phyloP scores from a whole-genome alignment of 2,797 vertebrate genomes.

The Clarias platycephalus region DNA sequence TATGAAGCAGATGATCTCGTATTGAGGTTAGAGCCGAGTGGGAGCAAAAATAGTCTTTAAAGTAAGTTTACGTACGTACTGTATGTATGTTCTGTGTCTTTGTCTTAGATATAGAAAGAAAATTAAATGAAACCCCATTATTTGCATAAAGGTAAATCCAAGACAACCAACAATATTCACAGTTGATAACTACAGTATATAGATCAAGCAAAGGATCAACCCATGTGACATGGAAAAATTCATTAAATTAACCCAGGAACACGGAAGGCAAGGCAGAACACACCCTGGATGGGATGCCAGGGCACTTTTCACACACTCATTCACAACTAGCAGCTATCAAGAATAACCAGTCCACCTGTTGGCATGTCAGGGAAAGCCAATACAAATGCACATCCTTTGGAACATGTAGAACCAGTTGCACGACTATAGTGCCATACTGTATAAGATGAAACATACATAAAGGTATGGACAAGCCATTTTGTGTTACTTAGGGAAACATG shows the following conservation, averaged over 20 bases:
- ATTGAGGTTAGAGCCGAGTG: neutral
- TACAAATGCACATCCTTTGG: neutral
- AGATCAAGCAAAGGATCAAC: neutral
- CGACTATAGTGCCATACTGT: neutral
- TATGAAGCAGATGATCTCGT: neutral
- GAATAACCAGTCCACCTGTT: neutral
- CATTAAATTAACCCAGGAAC: neutral
- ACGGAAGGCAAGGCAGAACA: neutral
- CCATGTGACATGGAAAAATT: neutral
- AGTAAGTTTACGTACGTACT: too few species aligned
- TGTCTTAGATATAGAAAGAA: neutral
- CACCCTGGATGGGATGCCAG: neutral
- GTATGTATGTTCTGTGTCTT: neutral
- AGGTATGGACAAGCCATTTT: neutral
- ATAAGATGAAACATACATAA: neutral
- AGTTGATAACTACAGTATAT: neutral
- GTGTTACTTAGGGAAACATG: neutral
- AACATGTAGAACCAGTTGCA: neutral
- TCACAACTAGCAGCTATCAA: neutral
- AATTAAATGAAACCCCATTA: neutral
- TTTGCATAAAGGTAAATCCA: neutral
- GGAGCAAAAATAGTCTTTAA: neutral
- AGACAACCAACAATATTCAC: neutral
- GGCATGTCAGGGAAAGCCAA: neutral
- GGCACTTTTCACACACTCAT: neutral